Percentiles rank a stretch among this genome's conserved stretches.
These are phyloP conservation scores for Sphaerophoria rueppellii DNA, from an alignment of 2,888 invertebrate species.

Conservation along the genomic window DNA sequence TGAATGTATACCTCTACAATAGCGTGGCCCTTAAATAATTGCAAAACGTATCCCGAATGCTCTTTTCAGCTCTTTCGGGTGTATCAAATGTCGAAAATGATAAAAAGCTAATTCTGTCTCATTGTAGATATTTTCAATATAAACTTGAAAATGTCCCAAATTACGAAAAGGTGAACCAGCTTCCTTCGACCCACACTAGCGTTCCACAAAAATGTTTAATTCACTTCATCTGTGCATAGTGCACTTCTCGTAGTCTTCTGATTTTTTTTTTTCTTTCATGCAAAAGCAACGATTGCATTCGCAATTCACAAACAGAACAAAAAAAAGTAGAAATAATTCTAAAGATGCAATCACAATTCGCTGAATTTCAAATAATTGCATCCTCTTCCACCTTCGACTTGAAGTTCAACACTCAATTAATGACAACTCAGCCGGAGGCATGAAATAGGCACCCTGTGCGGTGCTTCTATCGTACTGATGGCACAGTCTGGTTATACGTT, in stretches of 20 bases:
- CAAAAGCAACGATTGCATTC: constrained; percentile 10
- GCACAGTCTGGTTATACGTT: neutral
- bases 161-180: no score
- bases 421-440: constrained; percentile 32
- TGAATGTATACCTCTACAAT: neutral
- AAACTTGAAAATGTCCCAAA: no score
- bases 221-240: neutral
- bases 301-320: neutral
- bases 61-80: no score
- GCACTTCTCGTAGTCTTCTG: neutral
- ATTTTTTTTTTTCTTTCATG: neutral
- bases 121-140: no score
- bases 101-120: no score
- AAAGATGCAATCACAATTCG: constrained; percentile 31
- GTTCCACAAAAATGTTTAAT: no score
- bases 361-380: constrained; percentile 35
- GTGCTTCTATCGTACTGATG: neutral
- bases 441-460: neutral
- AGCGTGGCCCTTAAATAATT: neutral
- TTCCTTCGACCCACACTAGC: no score
- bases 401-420: constrained; percentile 61
- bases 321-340: neutral
- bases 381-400: constrained; percentile 48
- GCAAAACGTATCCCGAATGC: neutral
- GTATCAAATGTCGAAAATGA: no score